Evolutionary conservation across 2,113 vertebrate genomes (phyloP).

Genomic region (Trematomus loennbergii): DNA sequence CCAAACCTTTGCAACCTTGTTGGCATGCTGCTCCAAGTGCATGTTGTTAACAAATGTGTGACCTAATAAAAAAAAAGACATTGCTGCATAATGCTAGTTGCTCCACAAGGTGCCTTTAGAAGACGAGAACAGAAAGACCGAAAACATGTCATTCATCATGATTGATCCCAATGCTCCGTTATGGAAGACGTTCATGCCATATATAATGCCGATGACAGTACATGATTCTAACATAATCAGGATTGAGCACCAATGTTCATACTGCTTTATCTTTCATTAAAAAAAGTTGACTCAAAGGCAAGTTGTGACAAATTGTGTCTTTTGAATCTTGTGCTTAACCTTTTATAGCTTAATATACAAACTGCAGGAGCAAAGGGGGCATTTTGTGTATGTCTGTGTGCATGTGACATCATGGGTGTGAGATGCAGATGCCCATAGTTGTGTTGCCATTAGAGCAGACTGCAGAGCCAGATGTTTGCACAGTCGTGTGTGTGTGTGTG

Average conservation of each 20-base stretch:
- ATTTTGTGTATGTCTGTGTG: neutral
- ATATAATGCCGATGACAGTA: no score
- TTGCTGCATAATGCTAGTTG: no score
- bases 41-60: neutral
- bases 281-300: neutral
- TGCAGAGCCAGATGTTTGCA: slow-evolving; percentile 58
- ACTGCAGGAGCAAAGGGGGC: slow-evolving; percentile 3
- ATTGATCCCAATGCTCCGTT: slow-evolving; percentile 1
- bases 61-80: neutral
- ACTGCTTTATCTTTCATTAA: neutral
- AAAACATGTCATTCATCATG: neutral
- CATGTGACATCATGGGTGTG: slow-evolving; percentile 7
- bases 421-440: slow-evolving; percentile 53
- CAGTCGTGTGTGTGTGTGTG: slow-evolving; percentile 35
- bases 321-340: slow-evolving; percentile 17
- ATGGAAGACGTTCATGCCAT: neutral
- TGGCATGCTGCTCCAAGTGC: neutral
- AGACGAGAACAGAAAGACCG: neutral
- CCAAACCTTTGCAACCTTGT: neutral
- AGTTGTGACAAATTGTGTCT: slow-evolving; percentile 33
- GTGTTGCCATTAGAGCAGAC: slow-evolving; percentile 57
- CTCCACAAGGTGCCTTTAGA: neutral
- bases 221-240: neutral
- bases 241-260: neutral
- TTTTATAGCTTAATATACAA: slow-evolving; percentile 8